These are phyloP conservation scores for Callimico goeldii DNA, from an alignment of 2,797 vertebrate species.

Conservation along the genomic window DNA sequence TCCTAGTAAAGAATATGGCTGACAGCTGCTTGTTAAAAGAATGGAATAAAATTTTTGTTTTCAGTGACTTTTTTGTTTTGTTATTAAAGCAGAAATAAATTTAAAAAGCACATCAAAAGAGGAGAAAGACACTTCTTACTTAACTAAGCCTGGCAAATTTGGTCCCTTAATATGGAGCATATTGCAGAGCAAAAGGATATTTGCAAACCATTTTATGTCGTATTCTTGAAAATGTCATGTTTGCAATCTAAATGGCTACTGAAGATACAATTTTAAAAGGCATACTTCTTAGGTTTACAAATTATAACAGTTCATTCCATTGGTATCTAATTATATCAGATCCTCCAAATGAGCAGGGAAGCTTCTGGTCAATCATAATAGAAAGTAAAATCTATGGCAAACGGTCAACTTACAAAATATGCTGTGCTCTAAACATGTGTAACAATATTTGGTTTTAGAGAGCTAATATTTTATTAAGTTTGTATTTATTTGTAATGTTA, in stretches of 20 bases:
- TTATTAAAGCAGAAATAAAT: not conserved
- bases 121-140: not conserved
- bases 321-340: not conserved
- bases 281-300: not conserved
- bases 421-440: not conserved
- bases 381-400: not conserved
- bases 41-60: not conserved
- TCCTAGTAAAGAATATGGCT: not conserved
- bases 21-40: not conserved
- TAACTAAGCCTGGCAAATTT: not conserved
- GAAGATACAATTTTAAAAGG: slow-evolving; percentile 1
- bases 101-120: not conserved
- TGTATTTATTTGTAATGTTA: not conserved
- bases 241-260: not conserved
- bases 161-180: not conserved
- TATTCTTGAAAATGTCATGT: slow-evolving; percentile 13
- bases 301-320: not conserved
- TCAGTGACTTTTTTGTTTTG: not conserved
- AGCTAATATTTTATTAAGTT: not conserved
- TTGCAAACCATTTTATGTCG: not conserved
- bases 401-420: not conserved
- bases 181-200: not conserved
- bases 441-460: not conserved
- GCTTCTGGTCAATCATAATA: not conserved
- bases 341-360: not conserved